Conservation (phyloP, 2,888 invertebrate genomes). For the Hyposoter dolosus region DNA sequence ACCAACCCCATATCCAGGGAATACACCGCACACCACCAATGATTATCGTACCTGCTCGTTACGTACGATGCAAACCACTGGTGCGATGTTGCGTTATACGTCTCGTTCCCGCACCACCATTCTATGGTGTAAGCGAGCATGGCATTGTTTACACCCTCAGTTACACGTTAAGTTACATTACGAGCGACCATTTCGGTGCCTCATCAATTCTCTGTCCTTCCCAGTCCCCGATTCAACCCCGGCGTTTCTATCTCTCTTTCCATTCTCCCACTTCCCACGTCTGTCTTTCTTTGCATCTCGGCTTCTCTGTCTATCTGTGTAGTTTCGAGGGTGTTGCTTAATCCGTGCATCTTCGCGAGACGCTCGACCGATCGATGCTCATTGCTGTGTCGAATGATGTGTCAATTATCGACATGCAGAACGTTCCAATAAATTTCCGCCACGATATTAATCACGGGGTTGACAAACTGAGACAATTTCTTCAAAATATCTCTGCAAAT, state of each 20-base stretch:
- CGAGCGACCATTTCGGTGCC: slow-evolving; percentile 71
- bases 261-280: neutral
- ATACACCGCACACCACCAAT: slow-evolving; percentile 53
- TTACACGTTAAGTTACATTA: slow-evolving; percentile 77
- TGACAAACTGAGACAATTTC: too few species aligned
- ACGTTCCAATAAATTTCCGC: neutral
- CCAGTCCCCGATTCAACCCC: slow-evolving; percentile 63
- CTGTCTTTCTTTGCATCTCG: slow-evolving; percentile 1
- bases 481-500: neutral
- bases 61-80: slow-evolving; percentile 65
- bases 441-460: neutral
- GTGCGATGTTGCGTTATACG: slow-evolving; percentile 48
- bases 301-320: neutral
- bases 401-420: slow-evolving; percentile 64
- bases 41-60: slow-evolving; percentile 77
- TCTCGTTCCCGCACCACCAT: slow-evolving; percentile 47
- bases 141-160: slow-evolving; percentile 74
- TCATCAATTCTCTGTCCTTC: slow-evolving; percentile 73
- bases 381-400: slow-evolving; percentile 62
- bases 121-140: slow-evolving; percentile 50
- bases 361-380: slow-evolving; percentile 11
- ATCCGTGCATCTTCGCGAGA: slow-evolving; percentile 8
- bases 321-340: neutral
- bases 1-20: slow-evolving; percentile 12
- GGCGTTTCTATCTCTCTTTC: slow-evolving; percentile 60